Evolutionary conservation across 2,888 invertebrate genomes (phyloP).

Genomic region (Asteroscopus sphinx): DNA sequence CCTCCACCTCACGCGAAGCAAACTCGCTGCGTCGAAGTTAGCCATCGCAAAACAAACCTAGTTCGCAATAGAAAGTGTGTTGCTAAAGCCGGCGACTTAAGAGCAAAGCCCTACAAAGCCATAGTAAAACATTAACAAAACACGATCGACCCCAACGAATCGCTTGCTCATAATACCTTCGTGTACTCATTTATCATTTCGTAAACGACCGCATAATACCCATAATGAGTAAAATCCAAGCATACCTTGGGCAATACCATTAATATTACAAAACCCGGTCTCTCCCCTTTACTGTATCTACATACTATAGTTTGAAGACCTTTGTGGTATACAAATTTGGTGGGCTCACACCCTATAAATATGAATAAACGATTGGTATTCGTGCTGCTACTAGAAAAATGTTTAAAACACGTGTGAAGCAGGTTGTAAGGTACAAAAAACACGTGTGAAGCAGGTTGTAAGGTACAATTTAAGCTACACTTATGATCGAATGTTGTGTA

Average conservation of each 20-base stretch:
- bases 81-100: slow-evolving; percentile 52
- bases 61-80: slow-evolving; percentile 56
- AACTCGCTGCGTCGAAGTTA: slow-evolving; percentile 29
- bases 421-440: no score
- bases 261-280: slow-evolving; percentile 81
- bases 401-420: neutral
- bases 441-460: no score
- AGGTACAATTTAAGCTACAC: no score
- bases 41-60: slow-evolving; percentile 57
- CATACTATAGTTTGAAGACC: slow-evolving; percentile 52
- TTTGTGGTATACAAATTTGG: slow-evolving; percentile 49
- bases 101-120: slow-evolving; percentile 69
- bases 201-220: slow-evolving; percentile 85
- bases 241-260: slow-evolving; percentile 86
- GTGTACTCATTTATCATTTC: slow-evolving; percentile 86
- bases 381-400: neutral
- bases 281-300: slow-evolving; percentile 70
- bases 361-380: slow-evolving; percentile 1
- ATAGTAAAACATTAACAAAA: slow-evolving; percentile 80
- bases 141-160: slow-evolving; percentile 71
- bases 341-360: slow-evolving; percentile 10
- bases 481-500: no score
- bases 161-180: slow-evolving; percentile 73
- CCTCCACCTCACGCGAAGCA: slow-evolving; percentile 29
- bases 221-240: slow-evolving; percentile 89